These are phyloP conservation scores for Nemapogon koenigi DNA, from an alignment of 2,888 invertebrate genomes.

Conservation along the genomic window DNA sequence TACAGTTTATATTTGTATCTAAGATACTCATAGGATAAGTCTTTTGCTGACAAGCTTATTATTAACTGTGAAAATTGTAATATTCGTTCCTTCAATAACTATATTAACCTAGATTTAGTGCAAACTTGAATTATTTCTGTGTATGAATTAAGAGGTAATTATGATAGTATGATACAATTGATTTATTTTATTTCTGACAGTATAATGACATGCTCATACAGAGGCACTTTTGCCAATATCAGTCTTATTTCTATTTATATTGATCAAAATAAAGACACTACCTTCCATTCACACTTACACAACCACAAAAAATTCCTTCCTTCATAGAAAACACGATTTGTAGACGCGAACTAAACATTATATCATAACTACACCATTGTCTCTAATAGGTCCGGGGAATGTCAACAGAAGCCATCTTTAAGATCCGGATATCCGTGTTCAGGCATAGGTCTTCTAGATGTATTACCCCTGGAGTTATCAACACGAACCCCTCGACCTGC, in stretches of 20 bases:
- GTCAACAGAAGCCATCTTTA: slow-evolving; percentile 79
- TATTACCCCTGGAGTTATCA: slow-evolving; percentile 45
- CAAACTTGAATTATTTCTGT: too few species aligned
- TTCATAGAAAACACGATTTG: too few species aligned
- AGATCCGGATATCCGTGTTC: slow-evolving; percentile 65
- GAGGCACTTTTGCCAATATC: slow-evolving; percentile 53
- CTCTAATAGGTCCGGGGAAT: slow-evolving; percentile 56
- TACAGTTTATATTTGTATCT: slow-evolving; percentile 1
- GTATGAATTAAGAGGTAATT: too few species aligned
- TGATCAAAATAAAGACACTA: slow-evolving; percentile 6
- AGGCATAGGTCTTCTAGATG: slow-evolving; percentile 49
- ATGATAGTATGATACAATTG: background rate
- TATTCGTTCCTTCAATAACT: too few species aligned
- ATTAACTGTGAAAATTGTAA: too few species aligned
- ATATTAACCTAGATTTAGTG: too few species aligned
- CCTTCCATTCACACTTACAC: slow-evolving; percentile 7
- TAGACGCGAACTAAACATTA: too few species aligned
- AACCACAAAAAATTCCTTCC: background rate
- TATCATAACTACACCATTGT: slow-evolving; percentile 37
- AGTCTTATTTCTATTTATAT: slow-evolving; percentile 39
- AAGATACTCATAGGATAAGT: too few species aligned
- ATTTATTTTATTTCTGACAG: background rate
- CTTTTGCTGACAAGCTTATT: too few species aligned
- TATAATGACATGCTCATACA: background rate
- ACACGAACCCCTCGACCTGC: slow-evolving; percentile 42